These are phyloP conservation scores for Myrmecophaga tridactyla DNA, from an alignment of 2,113 vertebrate species.

Conservation along the genomic window DNA sequence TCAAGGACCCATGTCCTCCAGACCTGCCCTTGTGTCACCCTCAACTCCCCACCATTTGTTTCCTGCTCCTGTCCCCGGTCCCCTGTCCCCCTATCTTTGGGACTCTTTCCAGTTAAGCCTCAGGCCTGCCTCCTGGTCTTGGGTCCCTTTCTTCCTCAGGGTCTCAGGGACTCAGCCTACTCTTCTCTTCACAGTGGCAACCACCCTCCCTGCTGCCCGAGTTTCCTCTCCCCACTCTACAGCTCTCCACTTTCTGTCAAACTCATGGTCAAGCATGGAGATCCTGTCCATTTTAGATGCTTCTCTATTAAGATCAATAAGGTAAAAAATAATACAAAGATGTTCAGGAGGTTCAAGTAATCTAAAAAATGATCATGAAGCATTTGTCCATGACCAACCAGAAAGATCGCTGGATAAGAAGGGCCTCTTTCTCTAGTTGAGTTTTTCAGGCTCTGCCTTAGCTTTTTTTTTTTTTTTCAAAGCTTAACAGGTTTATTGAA, in stretches of 20 bases:
- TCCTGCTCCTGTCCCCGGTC: not conserved
- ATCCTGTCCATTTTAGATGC: not conserved
- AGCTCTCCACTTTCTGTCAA: too few species aligned
- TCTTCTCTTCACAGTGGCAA: slow-evolving; percentile 22
- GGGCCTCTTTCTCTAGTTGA: too few species aligned
- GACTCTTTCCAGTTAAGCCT: not conserved
- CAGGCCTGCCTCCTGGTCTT: not conserved
- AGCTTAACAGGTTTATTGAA: too few species aligned
- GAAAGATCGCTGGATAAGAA: not conserved
- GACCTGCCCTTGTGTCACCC: not conserved
- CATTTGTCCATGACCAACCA: not conserved
- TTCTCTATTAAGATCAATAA: not conserved
- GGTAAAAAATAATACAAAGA: not conserved
- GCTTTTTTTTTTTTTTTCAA: not conserved
- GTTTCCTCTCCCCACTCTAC: not conserved
- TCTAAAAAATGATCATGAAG: not conserved
- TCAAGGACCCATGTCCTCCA: not conserved
- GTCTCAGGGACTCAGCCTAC: not conserved
- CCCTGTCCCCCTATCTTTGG: not conserved
- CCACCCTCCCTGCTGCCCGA: not conserved
- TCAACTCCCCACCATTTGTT: not conserved
- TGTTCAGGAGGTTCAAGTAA: not conserved
- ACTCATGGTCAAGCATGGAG: not conserved
- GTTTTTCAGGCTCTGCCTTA: not conserved
- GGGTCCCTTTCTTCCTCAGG: not conserved